Base-by-base conservation (phyloP, 1,140 invertebrate genomes). In the Caenorhabditis remanei region DNA sequence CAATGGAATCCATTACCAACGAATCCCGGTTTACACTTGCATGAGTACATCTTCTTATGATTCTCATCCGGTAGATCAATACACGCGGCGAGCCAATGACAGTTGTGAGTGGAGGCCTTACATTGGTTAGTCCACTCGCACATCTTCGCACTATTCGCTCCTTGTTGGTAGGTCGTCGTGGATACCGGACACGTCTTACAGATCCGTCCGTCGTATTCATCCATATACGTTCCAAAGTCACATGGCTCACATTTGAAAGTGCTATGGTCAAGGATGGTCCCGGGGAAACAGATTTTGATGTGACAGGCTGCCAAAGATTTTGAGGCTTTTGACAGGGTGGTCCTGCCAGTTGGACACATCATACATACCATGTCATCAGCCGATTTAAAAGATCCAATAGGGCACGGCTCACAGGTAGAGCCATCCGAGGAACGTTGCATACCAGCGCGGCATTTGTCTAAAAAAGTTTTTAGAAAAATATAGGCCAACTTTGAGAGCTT, bases 21-120 rank as follows among this genome's bases (percentile, higher is more conserved):
- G 93, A 96, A 98, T 4, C 96, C 97, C 3, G 96, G 95, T 92
- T 97, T 97, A 93, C 97, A 98, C 92, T 97, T 95, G 90, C 97
- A 98, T 88, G 95, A 95, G 93, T 96, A 97, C 90, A 96, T 88
- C 32, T 56, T 63, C 16, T 87, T 63, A 19, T 87, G 79, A n/a
- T 83, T 65, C 0, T 96, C 95, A 65, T 97, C 94, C 0, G 97
- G 94, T 92, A 97, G 97, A 90, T 96, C 95, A 97, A 89, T 97
- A 96, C 9, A 95, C 93, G 92, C 95, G 95, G 84, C 95, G 95
- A n/a, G 94, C 95, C 86, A 88, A 58, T 88, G 86, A 82, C 89
- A 90, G 19, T 90, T 88, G 65, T 90, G 86, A 16, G 89, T 82
- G 8, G 83, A 84, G 2, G 85, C 84, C 58, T 84, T 85, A 56